These are phyloP conservation scores for Eilema caniola DNA, from an alignment of 2,888 invertebrate species.

Conservation along the genomic window DNA sequence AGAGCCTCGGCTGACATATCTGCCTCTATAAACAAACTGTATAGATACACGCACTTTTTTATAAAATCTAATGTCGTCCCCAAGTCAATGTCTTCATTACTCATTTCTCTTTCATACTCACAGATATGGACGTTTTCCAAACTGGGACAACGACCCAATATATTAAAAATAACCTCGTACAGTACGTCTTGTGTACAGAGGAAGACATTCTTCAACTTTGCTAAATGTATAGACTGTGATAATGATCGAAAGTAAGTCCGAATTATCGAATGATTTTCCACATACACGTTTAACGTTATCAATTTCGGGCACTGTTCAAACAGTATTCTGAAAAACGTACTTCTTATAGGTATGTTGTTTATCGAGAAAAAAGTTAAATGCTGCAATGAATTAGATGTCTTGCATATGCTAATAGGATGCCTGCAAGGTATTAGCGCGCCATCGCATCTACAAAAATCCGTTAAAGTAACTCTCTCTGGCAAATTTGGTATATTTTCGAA, in stretches of 20 bases:
- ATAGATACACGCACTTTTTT: constrained; percentile 53
- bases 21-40: constrained; percentile 63
- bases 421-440: constrained; percentile 48
- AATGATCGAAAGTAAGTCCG: constrained; percentile 47
- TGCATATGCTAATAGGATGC: constrained; percentile 48
- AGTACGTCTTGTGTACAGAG: constrained; percentile 59
- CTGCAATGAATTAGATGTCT: constrained; percentile 41
- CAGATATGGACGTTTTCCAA: constrained; percentile 63
- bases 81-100: constrained; percentile 27
- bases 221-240: constrained; percentile 47
- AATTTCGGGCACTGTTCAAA: constrained; percentile 54
- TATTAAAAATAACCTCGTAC: constrained; percentile 55
- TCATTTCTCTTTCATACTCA: constrained; percentile 54
- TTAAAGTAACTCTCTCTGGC: constrained; percentile 57
- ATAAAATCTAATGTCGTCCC: constrained; percentile 46
- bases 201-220: constrained; percentile 58
- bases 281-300: constrained; percentile 57
- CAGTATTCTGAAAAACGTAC: constrained; percentile 53
- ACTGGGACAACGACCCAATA: constrained; percentile 50
- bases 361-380: constrained; percentile 57
- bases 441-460: constrained; percentile 58
- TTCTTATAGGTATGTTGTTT: constrained; percentile 54
- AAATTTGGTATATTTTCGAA: constrained; percentile 52
- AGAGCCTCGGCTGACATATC: constrained; percentile 55
- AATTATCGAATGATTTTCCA: constrained; percentile 50